These are phyloP conservation scores for Ataeniobius toweri DNA, from an alignment of 2,797 vertebrate genomes.

Conservation along the genomic window DNA sequence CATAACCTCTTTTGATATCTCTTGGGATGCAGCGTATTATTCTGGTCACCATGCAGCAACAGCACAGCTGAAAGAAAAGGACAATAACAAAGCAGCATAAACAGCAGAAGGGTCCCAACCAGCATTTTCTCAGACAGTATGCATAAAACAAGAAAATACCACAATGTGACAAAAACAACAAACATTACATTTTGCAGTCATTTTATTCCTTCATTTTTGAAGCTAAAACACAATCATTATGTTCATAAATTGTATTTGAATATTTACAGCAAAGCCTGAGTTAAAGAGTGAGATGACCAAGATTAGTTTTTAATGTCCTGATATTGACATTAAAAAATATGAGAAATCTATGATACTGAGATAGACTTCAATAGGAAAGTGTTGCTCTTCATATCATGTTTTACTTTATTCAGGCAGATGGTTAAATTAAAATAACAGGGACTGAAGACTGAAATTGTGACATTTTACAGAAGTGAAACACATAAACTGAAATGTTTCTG, in stretches of 20 bases:
- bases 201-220: neutral
- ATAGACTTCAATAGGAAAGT: neutral
- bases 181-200: neutral
- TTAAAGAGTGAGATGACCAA: neutral
- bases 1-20: constrained; percentile 5
- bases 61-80: neutral
- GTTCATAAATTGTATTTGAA: neutral
- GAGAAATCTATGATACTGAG: too few species aligned
- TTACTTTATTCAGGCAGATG: neutral
- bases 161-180: too few species aligned
- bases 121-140: neutral
- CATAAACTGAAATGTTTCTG: neutral
- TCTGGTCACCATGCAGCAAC: neutral
- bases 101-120: neutral
- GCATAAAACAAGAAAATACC: neutral
- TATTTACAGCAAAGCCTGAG: neutral
- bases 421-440: neutral
- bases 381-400: neutral
- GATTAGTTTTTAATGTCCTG: neutral
- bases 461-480: neutral
- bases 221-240: neutral
- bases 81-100: neutral
- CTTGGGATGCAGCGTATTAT: neutral
- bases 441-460: neutral
- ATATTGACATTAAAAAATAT: neutral